Evolutionary conservation across 2,888 invertebrate species (phyloP).

Genomic region (Andricus quercusramuli): DNA sequence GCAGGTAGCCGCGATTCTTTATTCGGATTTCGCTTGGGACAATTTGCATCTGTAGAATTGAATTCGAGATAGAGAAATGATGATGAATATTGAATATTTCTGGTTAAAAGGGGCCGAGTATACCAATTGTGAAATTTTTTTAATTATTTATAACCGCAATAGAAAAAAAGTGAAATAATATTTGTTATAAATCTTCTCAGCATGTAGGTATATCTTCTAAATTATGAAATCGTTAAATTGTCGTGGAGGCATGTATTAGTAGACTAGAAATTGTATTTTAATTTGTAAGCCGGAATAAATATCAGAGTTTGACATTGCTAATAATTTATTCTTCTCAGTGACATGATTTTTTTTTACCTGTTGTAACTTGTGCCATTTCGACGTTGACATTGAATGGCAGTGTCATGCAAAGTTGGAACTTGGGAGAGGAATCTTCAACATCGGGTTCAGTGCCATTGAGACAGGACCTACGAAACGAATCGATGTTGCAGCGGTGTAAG

Average conservation of each 20-base stretch:
- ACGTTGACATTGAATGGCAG: conserved; percentile 58
- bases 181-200: background rate
- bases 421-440: conserved; percentile 65
- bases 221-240: background rate
- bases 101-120: background rate
- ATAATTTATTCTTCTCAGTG: conserved; percentile 49
- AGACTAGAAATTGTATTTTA: background rate
- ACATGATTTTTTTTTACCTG: conserved; percentile 61
- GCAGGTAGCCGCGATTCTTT: conserved; percentile 10
- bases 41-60: conserved; percentile 33
- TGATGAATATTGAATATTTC: conserved; percentile 7
- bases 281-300: background rate
- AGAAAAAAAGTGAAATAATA: background rate
- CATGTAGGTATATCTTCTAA: background rate
- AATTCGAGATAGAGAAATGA: conserved; percentile 9
- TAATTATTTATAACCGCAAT: conserved; percentile 19
- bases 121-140: background rate
- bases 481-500: conserved; percentile 37
- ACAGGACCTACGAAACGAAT: conserved; percentile 49
- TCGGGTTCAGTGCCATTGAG: conserved; percentile 63
- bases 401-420: conserved; percentile 68
- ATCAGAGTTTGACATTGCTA: conserved; percentile 3
- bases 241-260: background rate
- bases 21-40: background rate
- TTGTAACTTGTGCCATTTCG: conserved; percentile 62